Evolutionary conservation across 92 coral and sea anemone genomes (phyloP).

Genomic region (Palythoa grandiflora): DNA sequence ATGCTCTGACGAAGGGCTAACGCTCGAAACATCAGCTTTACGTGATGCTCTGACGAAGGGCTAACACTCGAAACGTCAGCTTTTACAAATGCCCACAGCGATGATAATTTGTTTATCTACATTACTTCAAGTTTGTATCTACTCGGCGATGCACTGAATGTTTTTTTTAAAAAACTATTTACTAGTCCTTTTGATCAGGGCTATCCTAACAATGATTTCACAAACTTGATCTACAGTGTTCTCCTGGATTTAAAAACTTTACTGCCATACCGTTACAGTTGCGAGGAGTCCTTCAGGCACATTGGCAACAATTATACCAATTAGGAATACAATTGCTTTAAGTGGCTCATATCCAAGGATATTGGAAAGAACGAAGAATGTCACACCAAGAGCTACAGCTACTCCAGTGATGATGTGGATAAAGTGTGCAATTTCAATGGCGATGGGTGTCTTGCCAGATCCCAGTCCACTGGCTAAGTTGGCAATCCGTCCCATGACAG

Average conservation of each 20-base stretch:
- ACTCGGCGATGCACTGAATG: too few relatives aligned
- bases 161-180: too few relatives aligned
- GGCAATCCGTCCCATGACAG: conserved; percentile 99
- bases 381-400: conserved; percentile 91
- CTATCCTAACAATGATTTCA: too few relatives aligned
- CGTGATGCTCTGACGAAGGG: too few relatives aligned
- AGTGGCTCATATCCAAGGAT: conserved; percentile 71
- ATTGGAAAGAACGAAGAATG: conserved; percentile 87
- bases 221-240: too few relatives aligned
- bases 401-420: conserved; percentile 96
- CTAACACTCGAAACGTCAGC: too few relatives aligned
- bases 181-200: too few relatives aligned
- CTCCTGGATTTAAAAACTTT: not conserved
- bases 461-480: conserved; percentile 97
- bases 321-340: conserved; percentile 89
- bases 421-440: conserved; percentile 91
- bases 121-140: too few relatives aligned
- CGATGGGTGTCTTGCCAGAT: conserved; percentile 94
- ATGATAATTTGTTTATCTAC: too few relatives aligned
- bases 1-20: too few relatives aligned
- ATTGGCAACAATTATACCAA: conserved; percentile 99
- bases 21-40: too few relatives aligned
- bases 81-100: too few relatives aligned
- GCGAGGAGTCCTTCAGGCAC: conserved; percentile 99
- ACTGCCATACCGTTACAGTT: conserved; percentile 87